Percentiles rank a stretch among this genome's conserved stretches.
Conservation (phyloP, 1,140 invertebrate genomes). For the Trachymyrmex cornetzi region DNA sequence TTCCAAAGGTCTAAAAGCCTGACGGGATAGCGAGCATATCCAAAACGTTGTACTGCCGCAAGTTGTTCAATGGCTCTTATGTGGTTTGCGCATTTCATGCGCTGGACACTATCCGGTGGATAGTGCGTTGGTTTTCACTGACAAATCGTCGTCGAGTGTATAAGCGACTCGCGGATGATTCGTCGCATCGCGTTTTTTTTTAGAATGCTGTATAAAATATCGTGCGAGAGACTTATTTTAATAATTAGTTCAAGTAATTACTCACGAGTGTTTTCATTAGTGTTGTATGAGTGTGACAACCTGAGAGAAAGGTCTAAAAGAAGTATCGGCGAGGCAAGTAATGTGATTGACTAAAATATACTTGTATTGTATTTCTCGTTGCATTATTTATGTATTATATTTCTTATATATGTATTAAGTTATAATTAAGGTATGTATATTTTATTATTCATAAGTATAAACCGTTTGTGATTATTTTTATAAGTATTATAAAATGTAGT, state of each 20-base stretch:
- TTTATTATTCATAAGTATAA: too few species aligned
- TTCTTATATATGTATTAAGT: too few species aligned
- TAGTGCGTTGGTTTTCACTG: not conserved
- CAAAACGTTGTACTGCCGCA: not conserved
- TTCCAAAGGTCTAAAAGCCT: not conserved
- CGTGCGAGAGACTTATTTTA: not conserved
- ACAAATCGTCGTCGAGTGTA: not conserved
- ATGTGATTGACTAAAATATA: not conserved
- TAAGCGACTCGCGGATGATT: not conserved
- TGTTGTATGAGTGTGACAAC: not conserved
- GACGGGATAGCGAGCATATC: not conserved
- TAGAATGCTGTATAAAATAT: not conserved
- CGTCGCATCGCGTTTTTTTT: not conserved
- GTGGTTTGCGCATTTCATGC: conserved; percentile 4
- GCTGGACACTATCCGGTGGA: not conserved
- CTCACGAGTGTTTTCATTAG: not conserved
- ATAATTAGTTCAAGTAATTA: not conserved
- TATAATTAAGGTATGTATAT: too few species aligned
- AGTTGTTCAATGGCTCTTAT: conserved; percentile 15
- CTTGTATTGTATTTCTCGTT: too few species aligned
- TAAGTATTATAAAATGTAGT: too few species aligned
- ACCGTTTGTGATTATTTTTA: too few species aligned
- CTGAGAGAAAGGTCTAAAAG: not conserved
- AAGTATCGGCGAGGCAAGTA: not conserved
- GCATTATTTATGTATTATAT: too few species aligned